A percentile compares a stretch with the other conserved stretches of the same genome.
Conservation (phyloP, 2,113 vertebrate species). For the Brachyhypopomus occidentalis region DNA sequence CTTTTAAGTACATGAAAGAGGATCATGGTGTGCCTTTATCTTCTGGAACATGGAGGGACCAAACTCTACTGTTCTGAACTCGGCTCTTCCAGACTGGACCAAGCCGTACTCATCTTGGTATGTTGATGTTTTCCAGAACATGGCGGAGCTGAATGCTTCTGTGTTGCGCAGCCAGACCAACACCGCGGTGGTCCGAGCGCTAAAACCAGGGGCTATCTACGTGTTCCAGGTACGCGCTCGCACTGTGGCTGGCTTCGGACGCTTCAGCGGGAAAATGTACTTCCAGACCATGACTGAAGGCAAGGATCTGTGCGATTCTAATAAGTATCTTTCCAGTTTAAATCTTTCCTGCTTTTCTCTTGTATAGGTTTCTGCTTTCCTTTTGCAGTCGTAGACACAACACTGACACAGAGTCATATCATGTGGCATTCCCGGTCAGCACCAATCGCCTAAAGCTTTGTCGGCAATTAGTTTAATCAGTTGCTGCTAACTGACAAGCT, state of each 20-base stretch:
- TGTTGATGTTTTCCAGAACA: conserved; percentile 73
- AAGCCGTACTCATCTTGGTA: no score
- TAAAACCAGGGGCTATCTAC: conserved; percentile 91
- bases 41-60: conserved; percentile 84
- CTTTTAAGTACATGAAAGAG: conserved; percentile 12
- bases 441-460: conserved; percentile 10
- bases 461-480: conserved; percentile 35
- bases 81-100: no score
- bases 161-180: conserved; percentile 91
- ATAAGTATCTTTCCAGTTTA: neutral
- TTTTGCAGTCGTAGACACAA: neutral
- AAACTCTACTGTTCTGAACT: conserved; percentile 84
- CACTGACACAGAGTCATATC: neutral
- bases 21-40: conserved; percentile 7
- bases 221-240: conserved; percentile 95
- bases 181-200: conserved; percentile 83
- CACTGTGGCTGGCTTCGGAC: conserved; percentile 93
- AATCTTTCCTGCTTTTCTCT: neutral
- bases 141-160: conserved; percentile 88
- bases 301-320: conserved; percentile 57
- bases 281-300: conserved; percentile 98
- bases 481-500: conserved; percentile 25
- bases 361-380: neutral
- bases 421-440: conserved; percentile 8
- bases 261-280: conserved; percentile 96